Conservation (phyloP, 2,888 invertebrate genomes). For the Nineta flava region DNA sequence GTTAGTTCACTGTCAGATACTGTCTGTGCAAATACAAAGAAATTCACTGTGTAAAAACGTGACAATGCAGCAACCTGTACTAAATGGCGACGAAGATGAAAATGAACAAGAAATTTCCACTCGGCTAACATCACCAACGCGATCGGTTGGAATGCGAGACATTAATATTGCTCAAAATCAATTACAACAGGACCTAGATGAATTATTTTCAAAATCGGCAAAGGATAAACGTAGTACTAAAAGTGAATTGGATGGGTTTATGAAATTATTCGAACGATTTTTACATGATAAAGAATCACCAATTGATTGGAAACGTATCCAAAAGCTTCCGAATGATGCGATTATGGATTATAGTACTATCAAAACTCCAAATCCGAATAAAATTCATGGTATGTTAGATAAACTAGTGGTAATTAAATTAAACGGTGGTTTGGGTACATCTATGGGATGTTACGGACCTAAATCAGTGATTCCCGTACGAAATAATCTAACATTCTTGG, state of each 20-base stretch:
- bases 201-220: constrained; percentile 41
- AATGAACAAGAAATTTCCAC: too few species aligned
- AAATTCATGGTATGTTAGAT: constrained; percentile 59
- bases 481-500: constrained; percentile 85
- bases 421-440: constrained; percentile 91
- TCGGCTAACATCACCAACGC: too few species aligned
- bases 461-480: constrained; percentile 91
- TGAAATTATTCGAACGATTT: constrained; percentile 68
- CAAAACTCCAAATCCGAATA: constrained; percentile 37
- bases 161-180: constrained; percentile 84
- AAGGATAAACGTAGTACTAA: constrained; percentile 33
- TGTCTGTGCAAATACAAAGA: constrained; percentile 32
- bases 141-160: constrained; percentile 21
- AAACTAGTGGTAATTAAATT: constrained; percentile 89
- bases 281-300: constrained; percentile 56
- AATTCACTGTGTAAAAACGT: too few species aligned
- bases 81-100: too few species aligned
- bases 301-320: constrained; percentile 85
- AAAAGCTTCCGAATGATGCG: constrained; percentile 70
- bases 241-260: constrained; percentile 70
- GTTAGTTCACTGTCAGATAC: too few species aligned
- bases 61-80: too few species aligned
- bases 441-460: constrained; percentile 94
- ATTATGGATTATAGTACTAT: constrained; percentile 67
- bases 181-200: constrained; percentile 66